Base-by-base conservation (phyloP, 1,140 invertebrate species). In the Eriosoma lanigerum region DNA sequence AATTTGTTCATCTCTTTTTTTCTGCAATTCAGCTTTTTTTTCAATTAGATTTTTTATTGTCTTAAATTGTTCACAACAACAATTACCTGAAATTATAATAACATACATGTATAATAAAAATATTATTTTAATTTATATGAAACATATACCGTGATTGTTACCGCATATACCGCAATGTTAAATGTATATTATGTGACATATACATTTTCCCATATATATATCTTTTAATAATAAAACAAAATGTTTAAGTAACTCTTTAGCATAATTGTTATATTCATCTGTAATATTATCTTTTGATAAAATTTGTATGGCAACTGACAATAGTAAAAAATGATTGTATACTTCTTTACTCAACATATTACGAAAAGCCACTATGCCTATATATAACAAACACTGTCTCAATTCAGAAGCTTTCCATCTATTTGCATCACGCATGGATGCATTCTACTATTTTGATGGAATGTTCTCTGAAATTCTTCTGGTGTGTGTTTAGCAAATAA, bases 111-210 rank as follows among this genome's bases (percentile, higher is more conserved):
- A 8, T 38, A 38, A 38, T 38, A 38, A 4, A 38, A 4, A 38
- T 38, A 3, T 38, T 38, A 3, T 38, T 38, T 8, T 38, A 8
- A 3, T 38, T 38, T 38, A 8, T 38, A 38, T 38, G 3, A 38
- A 4, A 38, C 32, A 38, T 38, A 38, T 38, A 38, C 32, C n/a
- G n/a, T n/a, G n/a, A 38, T 38, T 38, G n/a, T 38, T 38, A 38
- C 32, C 32, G 32, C 60, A 17, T 19, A 17, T 32, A 38, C 19
- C 15, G 60, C 1, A 64, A 13, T 17, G 32, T 13, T 19, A 26
- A 29, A 13, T 64, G 60, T 19, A 64, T 19, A 38, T 64, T 64
- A n/a, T 64, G 60, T 19, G 60, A 64, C 26, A 64, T 38, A 64
- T 64, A 64, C 8, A 29, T 32, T 38, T 32, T 13, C 17, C 60